These are phyloP conservation scores for Crotalus helleri DNA, from an alignment of 2,113 vertebrate species.

Conservation along the genomic window DNA sequence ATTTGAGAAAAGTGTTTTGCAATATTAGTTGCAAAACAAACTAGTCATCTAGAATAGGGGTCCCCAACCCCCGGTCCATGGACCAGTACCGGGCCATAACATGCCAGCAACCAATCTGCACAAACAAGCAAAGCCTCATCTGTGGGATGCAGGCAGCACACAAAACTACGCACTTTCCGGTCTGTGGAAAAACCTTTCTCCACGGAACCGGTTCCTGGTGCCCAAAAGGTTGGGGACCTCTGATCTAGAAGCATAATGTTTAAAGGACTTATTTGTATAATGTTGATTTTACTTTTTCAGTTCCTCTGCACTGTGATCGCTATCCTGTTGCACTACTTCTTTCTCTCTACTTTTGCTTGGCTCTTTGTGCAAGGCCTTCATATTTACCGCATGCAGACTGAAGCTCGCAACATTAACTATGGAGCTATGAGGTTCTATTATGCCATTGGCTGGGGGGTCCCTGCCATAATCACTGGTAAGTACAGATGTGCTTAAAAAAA, in stretches of 20 bases:
- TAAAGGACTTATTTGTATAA: background rate
- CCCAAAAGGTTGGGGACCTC: no score
- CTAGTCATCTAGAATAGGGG: background rate
- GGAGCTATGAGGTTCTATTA: constrained; percentile 99
- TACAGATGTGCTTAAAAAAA: background rate
- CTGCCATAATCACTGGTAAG: constrained; percentile 93
- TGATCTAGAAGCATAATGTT: background rate
- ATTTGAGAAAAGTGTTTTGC: background rate
- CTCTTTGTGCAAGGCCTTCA: constrained; percentile 94
- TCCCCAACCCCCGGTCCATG: no score
- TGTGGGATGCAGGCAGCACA: no score
- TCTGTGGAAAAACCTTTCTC: no score
- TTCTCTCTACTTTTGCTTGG: constrained; percentile 95
- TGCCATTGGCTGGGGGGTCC: constrained; percentile 94
- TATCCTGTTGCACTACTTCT: constrained; percentile 96
- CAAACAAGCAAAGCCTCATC: no score
- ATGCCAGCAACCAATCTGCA: no score
- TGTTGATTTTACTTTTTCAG: constrained; percentile 63
- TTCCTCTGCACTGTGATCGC: constrained; percentile 94
- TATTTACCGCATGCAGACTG: constrained; percentile 95
- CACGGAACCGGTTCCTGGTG: no score
- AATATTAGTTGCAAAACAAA: background rate
- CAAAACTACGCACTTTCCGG: no score
- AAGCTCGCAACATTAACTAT: constrained; percentile 90
- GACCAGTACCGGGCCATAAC: no score